A percentile compares a stretch with the other conserved stretches of the same genome.
Conservation (phyloP, 2,113 vertebrate species). For the Mirza zaza region DNA sequence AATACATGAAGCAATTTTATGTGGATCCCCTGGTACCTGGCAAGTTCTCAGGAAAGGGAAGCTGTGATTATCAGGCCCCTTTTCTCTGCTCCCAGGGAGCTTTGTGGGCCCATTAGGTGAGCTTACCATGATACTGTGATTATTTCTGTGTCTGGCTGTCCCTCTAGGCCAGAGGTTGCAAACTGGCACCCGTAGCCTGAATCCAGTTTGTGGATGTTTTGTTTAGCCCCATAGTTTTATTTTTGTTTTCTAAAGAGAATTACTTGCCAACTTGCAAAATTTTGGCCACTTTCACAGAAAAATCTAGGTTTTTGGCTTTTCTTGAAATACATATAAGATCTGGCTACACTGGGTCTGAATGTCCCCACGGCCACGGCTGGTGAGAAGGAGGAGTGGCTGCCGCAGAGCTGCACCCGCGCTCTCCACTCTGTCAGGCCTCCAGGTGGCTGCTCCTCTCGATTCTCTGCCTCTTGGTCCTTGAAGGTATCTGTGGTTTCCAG, state of each 20-base stretch:
- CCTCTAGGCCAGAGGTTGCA: not conserved
- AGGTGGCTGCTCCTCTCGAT: not conserved
- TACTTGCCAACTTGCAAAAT: not conserved
- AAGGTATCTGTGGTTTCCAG: not conserved
- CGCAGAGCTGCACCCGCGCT: too few species aligned
- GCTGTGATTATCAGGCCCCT: not conserved
- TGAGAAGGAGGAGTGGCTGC: rapidly evolving
- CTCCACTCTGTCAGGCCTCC: too few species aligned
- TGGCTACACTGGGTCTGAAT: not conserved
- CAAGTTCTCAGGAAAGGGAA: not conserved
- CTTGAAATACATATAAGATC: not conserved
- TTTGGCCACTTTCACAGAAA: not conserved
- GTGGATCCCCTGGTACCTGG: not conserved
- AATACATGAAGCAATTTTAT: not conserved
- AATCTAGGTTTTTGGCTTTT: not conserved
- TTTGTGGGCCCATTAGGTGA: too few species aligned
- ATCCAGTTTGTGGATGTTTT: not conserved
- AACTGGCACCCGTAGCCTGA: not conserved
- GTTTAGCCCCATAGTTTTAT: not conserved
- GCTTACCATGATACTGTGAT: too few species aligned
- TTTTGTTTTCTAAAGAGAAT: not conserved
- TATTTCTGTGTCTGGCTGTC: not conserved
- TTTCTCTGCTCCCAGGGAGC: not conserved
- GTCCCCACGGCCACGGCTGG: not conserved
- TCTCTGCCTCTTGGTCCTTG: not conserved